Evolutionary conservation across 1,140 invertebrate genomes (phyloP).

Genomic region (Calliopsis andreniformis): DNA sequence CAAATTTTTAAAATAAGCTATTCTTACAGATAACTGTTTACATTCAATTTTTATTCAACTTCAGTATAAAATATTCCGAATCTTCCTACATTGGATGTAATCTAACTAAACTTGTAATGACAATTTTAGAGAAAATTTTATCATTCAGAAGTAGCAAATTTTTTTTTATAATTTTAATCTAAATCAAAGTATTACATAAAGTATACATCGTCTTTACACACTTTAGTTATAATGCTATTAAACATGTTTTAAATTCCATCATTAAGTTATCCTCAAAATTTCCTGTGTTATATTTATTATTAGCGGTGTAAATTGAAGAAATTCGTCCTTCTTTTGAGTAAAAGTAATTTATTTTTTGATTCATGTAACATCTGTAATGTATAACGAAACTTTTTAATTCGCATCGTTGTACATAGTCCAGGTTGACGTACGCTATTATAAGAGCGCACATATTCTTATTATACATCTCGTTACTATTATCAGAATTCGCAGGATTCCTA

Average conservation of each 20-base stretch:
- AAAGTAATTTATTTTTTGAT: too few relatives aligned
- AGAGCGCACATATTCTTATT: conserved; percentile 56
- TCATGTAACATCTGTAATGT: conserved; percentile 14
- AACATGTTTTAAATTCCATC: neutral
- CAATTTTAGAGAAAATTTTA: neutral
- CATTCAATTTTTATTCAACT: conserved; percentile 18
- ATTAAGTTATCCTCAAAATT: conserved; percentile 27
- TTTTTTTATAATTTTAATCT: conserved; percentile 18
- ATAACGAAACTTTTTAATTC: conserved; percentile 1
- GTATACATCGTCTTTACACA: neutral
- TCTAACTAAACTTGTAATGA: neutral
- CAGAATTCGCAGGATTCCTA: conserved; percentile 18
- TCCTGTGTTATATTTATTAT: conserved; percentile 3
- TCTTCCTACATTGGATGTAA: conserved; percentile 34
- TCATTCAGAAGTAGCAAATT: neutral
- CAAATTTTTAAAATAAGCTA: conserved; percentile 23
- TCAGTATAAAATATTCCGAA: conserved; percentile 1
- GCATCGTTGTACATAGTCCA: conserved; percentile 37
- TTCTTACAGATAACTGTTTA: conserved; percentile 7
- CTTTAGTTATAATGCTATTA: conserved; percentile 7
- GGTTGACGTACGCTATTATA: conserved; percentile 69
- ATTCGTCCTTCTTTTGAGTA: neutral
- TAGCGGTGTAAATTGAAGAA: neutral
- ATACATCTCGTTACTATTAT: conserved; percentile 37
- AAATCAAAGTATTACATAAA: conserved; percentile 14